Conservation (phyloP, 2,797 vertebrate species). For the Artibeus lituratus region DNA sequence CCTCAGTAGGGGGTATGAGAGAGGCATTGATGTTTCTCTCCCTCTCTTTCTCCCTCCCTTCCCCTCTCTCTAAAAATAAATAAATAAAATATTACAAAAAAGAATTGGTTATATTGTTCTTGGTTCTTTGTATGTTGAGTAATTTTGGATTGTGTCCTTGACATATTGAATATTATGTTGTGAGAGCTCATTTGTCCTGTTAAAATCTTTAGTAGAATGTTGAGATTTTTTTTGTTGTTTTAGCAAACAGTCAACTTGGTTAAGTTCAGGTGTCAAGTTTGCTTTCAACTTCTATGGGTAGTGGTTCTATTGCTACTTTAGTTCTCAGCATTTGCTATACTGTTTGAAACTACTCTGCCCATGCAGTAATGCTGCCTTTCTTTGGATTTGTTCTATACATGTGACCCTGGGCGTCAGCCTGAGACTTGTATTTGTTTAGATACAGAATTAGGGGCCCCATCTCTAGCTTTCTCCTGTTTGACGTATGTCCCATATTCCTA, state of each 20-base stretch:
- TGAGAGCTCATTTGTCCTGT: not conserved
- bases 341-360: not conserved
- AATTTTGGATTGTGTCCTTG: not conserved
- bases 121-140: not conserved
- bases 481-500: not conserved
- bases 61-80: too few species aligned
- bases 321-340: not conserved
- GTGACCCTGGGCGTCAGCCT: not conserved
- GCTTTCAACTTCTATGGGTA: not conserved
- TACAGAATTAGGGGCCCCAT: not conserved
- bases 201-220: not conserved
- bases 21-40: too few species aligned
- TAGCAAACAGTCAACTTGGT: not conserved
- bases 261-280: not conserved
- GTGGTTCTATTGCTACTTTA: not conserved
- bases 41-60: too few species aligned
- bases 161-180: not conserved
- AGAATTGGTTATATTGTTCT: not conserved
- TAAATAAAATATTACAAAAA: too few species aligned
- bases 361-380: not conserved
- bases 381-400: not conserved
- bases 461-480: not conserved
- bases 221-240: not conserved
- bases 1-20: too few species aligned
- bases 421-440: not conserved